Evolutionary conservation across 2,888 invertebrate species (phyloP), one percentile per base, ranked within the genome.

Genomic region (Clusia tigrina): DNA sequence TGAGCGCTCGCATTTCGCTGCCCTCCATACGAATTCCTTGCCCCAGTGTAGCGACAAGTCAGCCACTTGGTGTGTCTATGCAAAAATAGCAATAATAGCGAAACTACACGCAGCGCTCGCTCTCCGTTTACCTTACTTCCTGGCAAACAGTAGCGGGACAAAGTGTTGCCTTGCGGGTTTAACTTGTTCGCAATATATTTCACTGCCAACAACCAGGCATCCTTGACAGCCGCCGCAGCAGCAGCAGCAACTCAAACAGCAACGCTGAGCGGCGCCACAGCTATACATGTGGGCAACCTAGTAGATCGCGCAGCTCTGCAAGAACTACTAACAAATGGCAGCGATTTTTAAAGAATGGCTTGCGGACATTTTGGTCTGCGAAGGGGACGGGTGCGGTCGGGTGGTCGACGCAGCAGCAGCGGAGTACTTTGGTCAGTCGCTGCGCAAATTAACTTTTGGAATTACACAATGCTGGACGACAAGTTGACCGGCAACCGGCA

Each of bases 141-240:
- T 12, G 9, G 42, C 42, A 42, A 10, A 42, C 9, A 42, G 64
- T 61, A 65, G 56, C 67, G 26, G 74, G 76, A 77, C 77, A 76
- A 78, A 79, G 61, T 77, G 74, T 74, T 79, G 82, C 79, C 82
- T 76, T 72, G 75, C 78, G 82, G 82, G 74, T 71, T 71, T 71
- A 77, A 80, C 80, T 79, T 78, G 80, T 81, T 78, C 74, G 77
- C 77, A 76, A 81, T 81, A n/a, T n/a, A 82, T 81, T 82, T 81
- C 81, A 81, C 76, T 80, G 69, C 71, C 72, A 73, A 71, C 71
- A 67, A 67, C 69, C 68, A 65, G 70, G 71, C 66, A 71, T 69
- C 64, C 68, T 70, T 69, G 70, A 64, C 46, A 17, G 26, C 42
- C 62, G n/a, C 58, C 58, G 51, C 60, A 56, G 17, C 53, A 60